Conservation (phyloP, 2,888 invertebrate genomes). For the Drepanosiphum platanoidis region DNA sequence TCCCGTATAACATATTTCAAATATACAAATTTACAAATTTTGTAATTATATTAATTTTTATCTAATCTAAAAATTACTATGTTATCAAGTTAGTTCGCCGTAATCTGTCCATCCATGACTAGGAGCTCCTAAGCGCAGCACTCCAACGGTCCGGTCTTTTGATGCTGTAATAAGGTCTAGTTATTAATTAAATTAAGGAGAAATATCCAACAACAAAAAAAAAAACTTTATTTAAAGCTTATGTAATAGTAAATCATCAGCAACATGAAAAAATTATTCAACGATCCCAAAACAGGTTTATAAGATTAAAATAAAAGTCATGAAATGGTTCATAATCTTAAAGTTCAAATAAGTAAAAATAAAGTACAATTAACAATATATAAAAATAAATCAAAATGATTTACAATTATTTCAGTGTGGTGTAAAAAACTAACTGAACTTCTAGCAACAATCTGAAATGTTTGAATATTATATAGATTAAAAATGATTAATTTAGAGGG, state of each 20-base stretch:
- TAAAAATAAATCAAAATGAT: too few species aligned
- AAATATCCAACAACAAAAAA: background rate
- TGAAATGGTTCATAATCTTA: background rate
- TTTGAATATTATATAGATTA: too few species aligned
- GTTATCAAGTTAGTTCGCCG: conserved; percentile 68
- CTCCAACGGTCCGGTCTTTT: conserved; percentile 69
- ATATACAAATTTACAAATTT: conserved; percentile 46
- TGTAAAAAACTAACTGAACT: too few species aligned
- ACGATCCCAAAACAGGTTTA: background rate
- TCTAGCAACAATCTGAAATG: too few species aligned
- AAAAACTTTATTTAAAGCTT: background rate
- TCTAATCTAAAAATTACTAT: conserved; percentile 40
- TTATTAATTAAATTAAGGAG: conserved; percentile 51
- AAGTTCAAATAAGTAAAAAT: background rate
- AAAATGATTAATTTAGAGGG: too few species aligned
- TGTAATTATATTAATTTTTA: conserved; percentile 49
- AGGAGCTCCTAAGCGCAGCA: conserved; percentile 68
- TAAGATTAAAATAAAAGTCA: background rate
- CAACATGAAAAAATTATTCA: background rate
- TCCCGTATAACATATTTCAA: conserved; percentile 40
- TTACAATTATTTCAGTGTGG: too few species aligned
- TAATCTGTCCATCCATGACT: conserved; percentile 70
- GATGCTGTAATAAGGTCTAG: conserved; percentile 69
- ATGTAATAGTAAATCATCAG: background rate
- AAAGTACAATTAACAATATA: too few species aligned